A percentile compares a stretch with the other conserved stretches of the same genome.
phyloP scores from a whole-genome alignment of 1,140 invertebrate genomes.

The Grapholita molesta region DNA sequence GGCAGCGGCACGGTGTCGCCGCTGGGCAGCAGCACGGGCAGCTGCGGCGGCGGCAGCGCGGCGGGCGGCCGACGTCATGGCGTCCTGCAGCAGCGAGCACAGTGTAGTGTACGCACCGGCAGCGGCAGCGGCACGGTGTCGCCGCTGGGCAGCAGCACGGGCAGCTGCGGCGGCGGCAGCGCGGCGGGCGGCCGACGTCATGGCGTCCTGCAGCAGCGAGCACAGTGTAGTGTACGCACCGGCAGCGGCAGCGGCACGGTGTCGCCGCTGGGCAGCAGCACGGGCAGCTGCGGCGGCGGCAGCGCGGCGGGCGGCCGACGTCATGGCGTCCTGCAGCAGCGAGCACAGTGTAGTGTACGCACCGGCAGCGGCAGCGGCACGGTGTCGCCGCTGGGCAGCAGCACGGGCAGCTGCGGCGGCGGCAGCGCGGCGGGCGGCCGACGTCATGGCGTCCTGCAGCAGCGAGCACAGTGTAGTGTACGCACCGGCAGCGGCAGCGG shows the following conservation, averaged over 20 bases:
- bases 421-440: constrained; percentile 63
- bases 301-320: constrained; percentile 72
- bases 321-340: constrained; percentile 90
- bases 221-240: background rate
- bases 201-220: no score
- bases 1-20: background rate
- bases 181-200: background rate
- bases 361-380: constrained; percentile 73
- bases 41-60: background rate
- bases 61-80: background rate
- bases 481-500: constrained; percentile 82
- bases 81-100: no score
- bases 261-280: constrained; percentile 88
- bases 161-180: background rate
- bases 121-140: background rate
- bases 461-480: constrained; percentile 83
- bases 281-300: constrained; percentile 80
- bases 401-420: constrained; percentile 82
- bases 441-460: constrained; percentile 95
- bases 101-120: no score
- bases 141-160: background rate
- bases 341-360: background rate
- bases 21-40: background rate
- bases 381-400: constrained; percentile 86
- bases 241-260: constrained; percentile 73